Evolutionary conservation across 2,888 invertebrate genomes (phyloP).

Genomic region (Mythimna loreyi): DNA sequence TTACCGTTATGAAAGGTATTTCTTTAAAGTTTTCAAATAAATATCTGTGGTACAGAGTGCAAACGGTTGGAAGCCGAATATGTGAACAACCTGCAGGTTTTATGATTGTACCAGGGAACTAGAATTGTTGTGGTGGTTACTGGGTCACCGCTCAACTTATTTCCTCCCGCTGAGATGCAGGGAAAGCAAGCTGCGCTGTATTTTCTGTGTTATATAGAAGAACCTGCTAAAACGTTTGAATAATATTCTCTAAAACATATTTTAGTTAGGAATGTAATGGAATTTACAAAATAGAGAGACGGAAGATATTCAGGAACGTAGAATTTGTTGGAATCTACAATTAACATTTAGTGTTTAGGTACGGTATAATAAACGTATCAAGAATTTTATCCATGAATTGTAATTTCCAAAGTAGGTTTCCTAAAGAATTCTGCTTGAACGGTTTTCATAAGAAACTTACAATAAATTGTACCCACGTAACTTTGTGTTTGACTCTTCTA

Average conservation of each 20-base stretch:
- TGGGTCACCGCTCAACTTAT: slow-evolving; percentile 54
- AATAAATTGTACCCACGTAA: slow-evolving; percentile 33
- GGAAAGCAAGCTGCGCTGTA: slow-evolving; percentile 19
- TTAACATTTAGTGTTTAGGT: slow-evolving; percentile 3
- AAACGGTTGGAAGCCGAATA: slow-evolving; percentile 24
- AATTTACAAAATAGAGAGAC: slow-evolving; percentile 11
- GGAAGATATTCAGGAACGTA: background rate
- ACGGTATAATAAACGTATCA: background rate
- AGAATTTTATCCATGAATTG: background rate
- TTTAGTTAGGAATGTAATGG: background rate
- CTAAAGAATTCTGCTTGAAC: slow-evolving; percentile 1
- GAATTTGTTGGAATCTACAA: background rate
- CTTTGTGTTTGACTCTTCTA: slow-evolving; percentile 48
- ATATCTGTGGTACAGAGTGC: slow-evolving; percentile 14
- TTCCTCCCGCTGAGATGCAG: slow-evolving; percentile 27
- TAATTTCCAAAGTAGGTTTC: background rate
- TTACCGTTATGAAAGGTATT: slow-evolving; percentile 6
- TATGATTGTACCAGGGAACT: slow-evolving; percentile 32
- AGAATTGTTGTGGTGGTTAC: slow-evolving; percentile 46
- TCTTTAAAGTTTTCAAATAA: slow-evolving; percentile 4
- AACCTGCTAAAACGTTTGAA: slow-evolving; percentile 36
- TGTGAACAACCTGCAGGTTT: slow-evolving; percentile 24
- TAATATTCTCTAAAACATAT: slow-evolving; percentile 29
- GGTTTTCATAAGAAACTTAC: slow-evolving; percentile 29
- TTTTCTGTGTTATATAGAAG: slow-evolving; percentile 29